Percentiles rank a stretch among this genome's conserved stretches.
Evolutionary conservation across 2,113 vertebrate genomes (phyloP).

Genomic region (Dipodomys ordii): DNA sequence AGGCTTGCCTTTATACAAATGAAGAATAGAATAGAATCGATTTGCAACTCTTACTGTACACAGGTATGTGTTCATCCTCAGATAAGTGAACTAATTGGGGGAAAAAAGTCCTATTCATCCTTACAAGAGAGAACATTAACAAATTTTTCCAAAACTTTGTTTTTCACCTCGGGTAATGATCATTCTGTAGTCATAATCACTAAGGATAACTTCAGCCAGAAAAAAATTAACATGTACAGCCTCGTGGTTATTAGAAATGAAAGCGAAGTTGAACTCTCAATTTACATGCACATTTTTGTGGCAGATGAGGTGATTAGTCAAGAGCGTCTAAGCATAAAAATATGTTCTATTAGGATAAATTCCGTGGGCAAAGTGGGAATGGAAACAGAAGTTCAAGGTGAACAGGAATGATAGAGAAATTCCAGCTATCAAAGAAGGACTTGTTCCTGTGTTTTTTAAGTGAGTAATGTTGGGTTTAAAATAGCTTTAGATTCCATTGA

Average conservation of each 20-base stretch:
- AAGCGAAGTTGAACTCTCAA: slow-evolving; percentile 27
- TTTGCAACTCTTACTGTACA: background rate
- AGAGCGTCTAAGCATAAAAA: slow-evolving; percentile 32
- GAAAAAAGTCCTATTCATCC: background rate
- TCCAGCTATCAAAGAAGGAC: slow-evolving; percentile 48
- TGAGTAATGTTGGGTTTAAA: slow-evolving; percentile 28
- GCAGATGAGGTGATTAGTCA: slow-evolving; percentile 6
- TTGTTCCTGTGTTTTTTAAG: slow-evolving; percentile 9
- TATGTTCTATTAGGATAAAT: slow-evolving; percentile 36
- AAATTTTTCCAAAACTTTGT: background rate
- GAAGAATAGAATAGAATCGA: background rate
- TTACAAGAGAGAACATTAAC: background rate
- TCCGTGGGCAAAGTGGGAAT: slow-evolving; percentile 52
- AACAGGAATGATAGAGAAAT: slow-evolving; percentile 32
- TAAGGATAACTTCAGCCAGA: background rate
- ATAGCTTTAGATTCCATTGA: slow-evolving; percentile 15
- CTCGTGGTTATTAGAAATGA: slow-evolving; percentile 43
- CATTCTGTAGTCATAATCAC: background rate
- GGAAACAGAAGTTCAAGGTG: slow-evolving; percentile 41
- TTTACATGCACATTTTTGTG: slow-evolving; percentile 18
- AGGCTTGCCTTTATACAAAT: background rate
- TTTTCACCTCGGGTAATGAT: slow-evolving; percentile 41
- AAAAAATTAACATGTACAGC: background rate
- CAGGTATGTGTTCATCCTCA: slow-evolving; percentile 13
- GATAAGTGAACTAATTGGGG: slow-evolving; percentile 4